These are phyloP conservation scores for Sebastes kiyomatsui DNA, from an alignment of 2,797 vertebrate species.

Conservation along the genomic window DNA sequence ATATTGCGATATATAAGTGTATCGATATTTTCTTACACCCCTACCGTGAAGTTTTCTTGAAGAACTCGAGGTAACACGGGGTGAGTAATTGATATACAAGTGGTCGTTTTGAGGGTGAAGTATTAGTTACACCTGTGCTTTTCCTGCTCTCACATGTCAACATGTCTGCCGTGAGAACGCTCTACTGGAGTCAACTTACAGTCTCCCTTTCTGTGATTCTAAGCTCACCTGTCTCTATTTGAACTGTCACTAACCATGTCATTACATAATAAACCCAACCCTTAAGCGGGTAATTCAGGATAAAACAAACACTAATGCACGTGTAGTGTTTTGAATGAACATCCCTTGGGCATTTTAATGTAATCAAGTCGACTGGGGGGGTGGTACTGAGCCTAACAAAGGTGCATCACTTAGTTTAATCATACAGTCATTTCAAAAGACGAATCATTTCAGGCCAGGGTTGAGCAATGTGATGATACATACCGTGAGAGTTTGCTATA, in stretches of 20 bases:
- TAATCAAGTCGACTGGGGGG: background rate
- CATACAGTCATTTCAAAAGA: background rate
- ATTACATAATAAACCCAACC: background rate
- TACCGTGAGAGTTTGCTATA: background rate
- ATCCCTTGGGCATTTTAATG: background rate
- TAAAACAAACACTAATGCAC: slow-evolving; percentile 6
- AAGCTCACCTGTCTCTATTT: slow-evolving; percentile 19
- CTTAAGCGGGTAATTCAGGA: background rate
- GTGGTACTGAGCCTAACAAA: background rate
- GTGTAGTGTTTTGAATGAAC: background rate
- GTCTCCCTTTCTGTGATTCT: background rate
- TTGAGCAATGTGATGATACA: background rate
- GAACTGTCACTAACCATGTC: background rate
- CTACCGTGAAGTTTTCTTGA: background rate
- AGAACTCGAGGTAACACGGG: background rate
- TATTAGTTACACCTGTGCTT: background rate
- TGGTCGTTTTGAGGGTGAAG: background rate
- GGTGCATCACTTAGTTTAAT: background rate
- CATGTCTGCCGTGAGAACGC: background rate
- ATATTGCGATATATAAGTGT: no score
- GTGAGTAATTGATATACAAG: background rate
- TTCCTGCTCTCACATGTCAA: background rate
- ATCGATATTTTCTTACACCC: no score
- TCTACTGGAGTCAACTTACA: background rate
- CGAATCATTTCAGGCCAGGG: background rate